A percentile compares a stretch with the other conserved stretches of the same genome.
Evolutionary conservation across 2,888 invertebrate species (phyloP).

Genomic region (Andrena dorsata): DNA sequence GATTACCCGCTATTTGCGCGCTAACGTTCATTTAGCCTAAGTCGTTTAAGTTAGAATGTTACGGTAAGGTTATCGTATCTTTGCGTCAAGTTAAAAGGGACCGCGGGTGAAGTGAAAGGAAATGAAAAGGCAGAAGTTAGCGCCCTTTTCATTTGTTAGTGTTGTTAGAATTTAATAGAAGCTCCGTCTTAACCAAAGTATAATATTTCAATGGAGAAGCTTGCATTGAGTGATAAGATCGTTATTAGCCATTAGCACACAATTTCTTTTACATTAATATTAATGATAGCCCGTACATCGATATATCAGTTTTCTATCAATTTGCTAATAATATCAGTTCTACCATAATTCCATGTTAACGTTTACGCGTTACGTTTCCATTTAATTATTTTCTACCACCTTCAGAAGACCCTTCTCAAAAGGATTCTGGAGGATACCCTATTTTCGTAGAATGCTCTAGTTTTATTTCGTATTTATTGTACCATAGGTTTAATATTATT

Average conservation of each 20-base stretch:
- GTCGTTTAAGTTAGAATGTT: conserved; percentile 57
- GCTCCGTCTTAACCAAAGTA: conserved; percentile 46
- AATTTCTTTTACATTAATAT: conserved; percentile 9
- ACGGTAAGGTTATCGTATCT: conserved; percentile 47
- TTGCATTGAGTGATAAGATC: background rate
- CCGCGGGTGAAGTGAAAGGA: background rate
- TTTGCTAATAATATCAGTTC: conserved; percentile 1
- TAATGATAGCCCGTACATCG: background rate
- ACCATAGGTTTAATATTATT: background rate
- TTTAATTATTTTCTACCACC: conserved; percentile 11
- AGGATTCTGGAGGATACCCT: background rate
- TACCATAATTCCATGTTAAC: conserved; percentile 3
- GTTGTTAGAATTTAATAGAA: conserved; percentile 39
- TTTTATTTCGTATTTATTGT: conserved; percentile 28
- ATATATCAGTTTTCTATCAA: background rate
- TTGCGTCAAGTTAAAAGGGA: conserved; percentile 1
- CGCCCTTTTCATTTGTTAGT: background rate
- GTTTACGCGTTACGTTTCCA: background rate
- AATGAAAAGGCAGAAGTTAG: background rate
- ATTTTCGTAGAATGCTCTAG: conserved; percentile 1
- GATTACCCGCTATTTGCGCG: conserved; percentile 60
- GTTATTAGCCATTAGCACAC: background rate
- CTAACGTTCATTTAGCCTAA: conserved; percentile 54
- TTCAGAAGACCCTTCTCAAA: background rate
- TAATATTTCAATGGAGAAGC: conserved; percentile 13